Evolutionary conservation across 1,140 invertebrate species (phyloP), one percentile per base, ranked within the genome.

Genomic region (Nasonia longicornis): DNA sequence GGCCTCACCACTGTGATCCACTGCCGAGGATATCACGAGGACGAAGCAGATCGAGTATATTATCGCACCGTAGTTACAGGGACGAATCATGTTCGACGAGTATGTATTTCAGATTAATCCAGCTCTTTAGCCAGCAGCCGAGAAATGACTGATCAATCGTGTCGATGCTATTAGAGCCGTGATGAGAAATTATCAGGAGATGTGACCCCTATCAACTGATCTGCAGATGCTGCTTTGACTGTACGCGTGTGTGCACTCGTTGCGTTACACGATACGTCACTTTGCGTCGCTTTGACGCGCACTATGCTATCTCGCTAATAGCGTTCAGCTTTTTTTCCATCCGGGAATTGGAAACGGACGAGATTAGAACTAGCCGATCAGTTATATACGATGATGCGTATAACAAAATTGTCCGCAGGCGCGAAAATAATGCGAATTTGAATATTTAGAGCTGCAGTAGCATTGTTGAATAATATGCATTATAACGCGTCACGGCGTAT

Each of bases 161-260:
- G 42, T 14, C 26, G 29, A n/a, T 22, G 42, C 42, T 58, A 78
- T 52, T 78, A 7, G 16, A 48, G 11, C 1, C 38, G 38, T 12
- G 31, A 69, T 11, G 66, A 35, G 35, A 29, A 48, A 69, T 77
- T 69, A 77, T 77, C 64, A 38, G 14, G 52, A 4, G 31, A 26
- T 35, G n/a, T 76, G 58, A 76, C 74, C 74, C 66, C 74, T 38
- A 63, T 76, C 74, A 38, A 16, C 48, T 35, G 29, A 75, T 75
- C 26, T 20, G 16, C n/a, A 26, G 42, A 22, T 31, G 22, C 48
- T 42, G 38, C 45, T 4, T 48, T 48, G 10, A 6, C 2, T 58
- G 20, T 20, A 58, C 16, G 3, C 7, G 11, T 16, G 10, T 71
- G n/a, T 73, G 26, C 26, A 14, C 52, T 58, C 16, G 52, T 1